A percentile compares a stretch with the other conserved stretches of the same genome.
These are phyloP conservation scores for Leptinotarsa juncta DNA, from an alignment of 2,888 invertebrate genomes.

Conservation along the genomic window DNA sequence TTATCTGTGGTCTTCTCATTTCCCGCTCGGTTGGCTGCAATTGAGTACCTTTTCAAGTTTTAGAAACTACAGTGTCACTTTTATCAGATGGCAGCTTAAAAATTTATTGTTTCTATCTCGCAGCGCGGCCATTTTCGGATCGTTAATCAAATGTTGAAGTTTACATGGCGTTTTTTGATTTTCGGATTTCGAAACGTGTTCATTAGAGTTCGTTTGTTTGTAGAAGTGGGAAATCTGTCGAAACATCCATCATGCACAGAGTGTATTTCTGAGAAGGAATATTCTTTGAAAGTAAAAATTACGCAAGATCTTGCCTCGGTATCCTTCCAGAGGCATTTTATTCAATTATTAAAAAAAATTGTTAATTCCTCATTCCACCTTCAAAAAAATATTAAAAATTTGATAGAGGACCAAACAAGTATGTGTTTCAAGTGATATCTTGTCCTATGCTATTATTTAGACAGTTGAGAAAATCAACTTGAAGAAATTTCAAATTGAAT, in stretches of 20 bases:
- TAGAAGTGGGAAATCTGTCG: conserved; percentile 4
- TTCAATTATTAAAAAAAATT: too few relatives aligned
- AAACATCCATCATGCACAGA: background rate
- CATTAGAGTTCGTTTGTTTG: conserved; percentile 29
- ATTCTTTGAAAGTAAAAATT: too few relatives aligned
- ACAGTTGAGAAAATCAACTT: too few relatives aligned
- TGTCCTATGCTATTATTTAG: too few relatives aligned
- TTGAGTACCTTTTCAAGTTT: conserved; percentile 66
- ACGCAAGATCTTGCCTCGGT: too few relatives aligned
- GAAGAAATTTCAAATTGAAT: too few relatives aligned
- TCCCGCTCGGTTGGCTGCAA: conserved; percentile 65
- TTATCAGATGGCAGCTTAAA: conserved; percentile 62
- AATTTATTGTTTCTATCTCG: conserved; percentile 57
- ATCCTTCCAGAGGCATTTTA: too few relatives aligned
- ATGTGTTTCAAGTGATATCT: too few relatives aligned
- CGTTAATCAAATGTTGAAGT: conserved; percentile 42
- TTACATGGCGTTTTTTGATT: conserved; percentile 36
- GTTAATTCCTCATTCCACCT: too few relatives aligned
- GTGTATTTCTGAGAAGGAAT: background rate
- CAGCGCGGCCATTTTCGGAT: conserved; percentile 39
- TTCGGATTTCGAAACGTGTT: conserved; percentile 35
- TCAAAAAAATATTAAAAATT: too few relatives aligned
- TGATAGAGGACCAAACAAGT: too few relatives aligned
- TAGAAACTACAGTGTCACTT: conserved; percentile 66
- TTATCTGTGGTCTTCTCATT: conserved; percentile 65